Percentiles rank a stretch among this genome's conserved stretches.
Conservation (phyloP, 2,797 vertebrate species). For the Echeneis naucrates region DNA sequence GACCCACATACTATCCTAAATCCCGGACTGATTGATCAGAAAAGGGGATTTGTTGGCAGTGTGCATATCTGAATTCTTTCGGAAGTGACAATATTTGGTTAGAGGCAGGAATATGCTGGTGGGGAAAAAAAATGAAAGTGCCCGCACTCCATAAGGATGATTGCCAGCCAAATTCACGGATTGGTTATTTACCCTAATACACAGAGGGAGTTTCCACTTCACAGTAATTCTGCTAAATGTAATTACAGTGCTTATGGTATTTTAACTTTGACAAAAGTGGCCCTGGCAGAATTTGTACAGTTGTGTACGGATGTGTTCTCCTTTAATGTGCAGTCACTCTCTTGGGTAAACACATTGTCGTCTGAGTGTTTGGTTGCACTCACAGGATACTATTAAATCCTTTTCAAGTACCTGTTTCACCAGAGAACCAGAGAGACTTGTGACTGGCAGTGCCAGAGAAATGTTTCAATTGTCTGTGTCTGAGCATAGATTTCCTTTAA, state of each 20-base stretch:
- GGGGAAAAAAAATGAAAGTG: slow-evolving; percentile 7
- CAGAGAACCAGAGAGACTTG: slow-evolving; percentile 15
- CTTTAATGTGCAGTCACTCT: slow-evolving; percentile 23
- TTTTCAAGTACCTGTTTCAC: slow-evolving; percentile 50
- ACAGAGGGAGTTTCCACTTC: slow-evolving; percentile 11
- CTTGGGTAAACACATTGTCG: slow-evolving; percentile 42
- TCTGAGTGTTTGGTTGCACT: slow-evolving; percentile 48
- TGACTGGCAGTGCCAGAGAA: slow-evolving; percentile 12
- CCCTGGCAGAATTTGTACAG: slow-evolving; percentile 11
- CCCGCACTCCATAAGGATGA: not conserved
- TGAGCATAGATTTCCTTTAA: slow-evolving; percentile 18
- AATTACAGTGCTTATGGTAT: slow-evolving; percentile 34
- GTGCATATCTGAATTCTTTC: slow-evolving; percentile 1
- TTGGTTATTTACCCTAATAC: not conserved
- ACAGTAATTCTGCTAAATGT: slow-evolving; percentile 16
- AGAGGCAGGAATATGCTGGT: slow-evolving; percentile 2
- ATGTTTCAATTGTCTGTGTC: slow-evolving; percentile 18
- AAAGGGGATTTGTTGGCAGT: slow-evolving; percentile 7
- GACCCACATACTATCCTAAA: slow-evolving; percentile 1
- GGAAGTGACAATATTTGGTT: not conserved
- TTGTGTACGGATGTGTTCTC: slow-evolving; percentile 28
- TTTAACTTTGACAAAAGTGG: slow-evolving; percentile 38
- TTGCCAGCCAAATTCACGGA: slow-evolving; percentile 11
- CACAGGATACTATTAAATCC: slow-evolving; percentile 47
- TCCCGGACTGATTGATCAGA: not conserved